Evolutionary conservation across 2,888 invertebrate genomes (phyloP).

Genomic region (Schizotus pectinicornis): DNA sequence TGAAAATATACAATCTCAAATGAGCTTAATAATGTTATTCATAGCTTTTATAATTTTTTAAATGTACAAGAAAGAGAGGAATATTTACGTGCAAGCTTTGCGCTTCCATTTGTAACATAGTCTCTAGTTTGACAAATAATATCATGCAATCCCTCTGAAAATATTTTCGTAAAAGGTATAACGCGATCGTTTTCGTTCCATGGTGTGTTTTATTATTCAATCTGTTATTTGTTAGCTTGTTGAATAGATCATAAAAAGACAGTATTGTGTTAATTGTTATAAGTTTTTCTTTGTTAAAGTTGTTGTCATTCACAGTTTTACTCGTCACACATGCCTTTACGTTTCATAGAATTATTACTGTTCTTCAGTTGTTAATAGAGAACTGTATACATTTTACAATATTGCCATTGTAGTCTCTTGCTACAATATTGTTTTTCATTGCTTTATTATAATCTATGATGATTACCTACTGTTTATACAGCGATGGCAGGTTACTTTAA

Average conservation of each 20-base stretch:
- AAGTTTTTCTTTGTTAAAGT: constrained; percentile 31
- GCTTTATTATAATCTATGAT: constrained; percentile 52
- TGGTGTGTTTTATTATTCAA: constrained; percentile 14
- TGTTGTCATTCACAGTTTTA: constrained; percentile 27
- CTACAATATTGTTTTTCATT: constrained; percentile 37
- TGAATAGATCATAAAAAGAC: constrained; percentile 36
- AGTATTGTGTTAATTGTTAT: constrained; percentile 43
- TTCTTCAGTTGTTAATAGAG: constrained; percentile 26
- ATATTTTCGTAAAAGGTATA: constrained; percentile 14
- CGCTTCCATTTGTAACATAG: constrained; percentile 38
- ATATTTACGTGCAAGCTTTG: constrained; percentile 41
- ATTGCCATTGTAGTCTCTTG: constrained; percentile 10
- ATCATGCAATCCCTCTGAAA: neutral
- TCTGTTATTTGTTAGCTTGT: constrained; percentile 3
- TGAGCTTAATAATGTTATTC: constrained; percentile 47
- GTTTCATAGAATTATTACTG: constrained; percentile 3
- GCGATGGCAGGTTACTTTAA: constrained; percentile 48
- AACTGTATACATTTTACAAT: constrained; percentile 21
- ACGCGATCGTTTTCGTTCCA: constrained; percentile 7
- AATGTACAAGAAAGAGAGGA: constrained; percentile 33
- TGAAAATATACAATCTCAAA: constrained; percentile 39
- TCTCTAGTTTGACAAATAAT: no score
- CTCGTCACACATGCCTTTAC: no score
- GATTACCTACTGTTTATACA: constrained; percentile 50
- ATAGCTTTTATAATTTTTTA: constrained; percentile 53